Percentiles rank a stretch among this genome's conserved stretches.
Evolutionary conservation across 2,113 vertebrate genomes (phyloP).

Genomic region (Pygoscelis antarcticus): DNA sequence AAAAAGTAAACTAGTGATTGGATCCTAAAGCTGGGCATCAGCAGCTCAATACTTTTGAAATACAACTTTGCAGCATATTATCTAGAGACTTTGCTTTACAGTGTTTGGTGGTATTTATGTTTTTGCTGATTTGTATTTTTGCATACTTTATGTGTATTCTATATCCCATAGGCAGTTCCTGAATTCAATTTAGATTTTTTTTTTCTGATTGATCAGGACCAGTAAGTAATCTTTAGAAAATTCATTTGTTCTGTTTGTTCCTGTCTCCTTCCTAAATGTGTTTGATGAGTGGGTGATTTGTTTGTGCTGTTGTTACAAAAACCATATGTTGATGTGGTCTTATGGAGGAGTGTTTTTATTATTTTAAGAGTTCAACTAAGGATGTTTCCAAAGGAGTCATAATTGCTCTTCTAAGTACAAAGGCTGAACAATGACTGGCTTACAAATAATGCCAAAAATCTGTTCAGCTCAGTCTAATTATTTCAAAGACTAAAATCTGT

Average conservation of each 20-base stretch:
- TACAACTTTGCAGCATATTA: background rate
- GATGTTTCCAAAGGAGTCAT: constrained; percentile 65
- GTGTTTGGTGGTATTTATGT: background rate
- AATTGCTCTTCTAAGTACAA: constrained; percentile 66
- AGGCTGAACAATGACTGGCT: constrained; percentile 66
- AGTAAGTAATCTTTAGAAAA: constrained; percentile 43
- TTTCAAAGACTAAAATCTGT: constrained; percentile 57
- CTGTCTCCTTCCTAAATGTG: constrained; percentile 48
- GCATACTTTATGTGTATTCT: background rate
- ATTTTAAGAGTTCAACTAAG: constrained; percentile 69
- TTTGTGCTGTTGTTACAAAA: constrained; percentile 65
- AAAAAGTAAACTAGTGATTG: background rate
- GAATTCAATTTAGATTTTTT: background rate
- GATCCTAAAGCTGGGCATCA: background rate
- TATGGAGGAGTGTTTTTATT: constrained; percentile 67
- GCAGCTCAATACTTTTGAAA: background rate
- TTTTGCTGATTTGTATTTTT: constrained; percentile 35
- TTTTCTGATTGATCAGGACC: constrained; percentile 26
- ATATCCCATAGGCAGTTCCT: background rate
- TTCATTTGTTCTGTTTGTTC: constrained; percentile 63
- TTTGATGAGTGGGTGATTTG: constrained; percentile 67
- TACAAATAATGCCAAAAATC: constrained; percentile 63
- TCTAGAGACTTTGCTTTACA: background rate
- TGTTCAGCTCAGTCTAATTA: constrained; percentile 61
- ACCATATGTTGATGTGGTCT: constrained; percentile 64